Evolutionary conservation across 2,797 vertebrate genomes (phyloP), one percentile per base, ranked within the genome.

Genomic region (Megalops cyprinoides): DNA sequence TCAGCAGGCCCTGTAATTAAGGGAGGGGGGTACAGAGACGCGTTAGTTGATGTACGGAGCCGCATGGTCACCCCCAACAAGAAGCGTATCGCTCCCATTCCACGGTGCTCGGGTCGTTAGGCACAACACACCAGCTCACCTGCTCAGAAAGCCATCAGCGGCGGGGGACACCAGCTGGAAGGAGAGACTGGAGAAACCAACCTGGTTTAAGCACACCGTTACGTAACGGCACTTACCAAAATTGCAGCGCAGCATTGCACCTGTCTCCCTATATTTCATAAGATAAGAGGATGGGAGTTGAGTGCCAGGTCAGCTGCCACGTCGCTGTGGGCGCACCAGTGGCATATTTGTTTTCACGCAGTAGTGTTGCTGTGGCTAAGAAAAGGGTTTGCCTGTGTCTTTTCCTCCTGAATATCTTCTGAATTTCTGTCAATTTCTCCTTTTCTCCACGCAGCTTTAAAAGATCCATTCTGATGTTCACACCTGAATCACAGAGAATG

Each of bases 181-280:
- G 60, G 28, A 82, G 81, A 31, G 81, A 28, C 83, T 87, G 75
- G 67, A 83, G 56, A 77, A 82, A 78, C 55, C 84, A 74, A 25
- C 49, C 69, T 82, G 81, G 78, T 81, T 85, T 84, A 49, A 82
- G 5, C 77, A 82, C 78, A 83, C 84, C 51, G 74, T 88, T 89
- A 75, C 82, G 76, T 83, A 87, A 89, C 20, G 56, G 79, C 83
- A 86, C 46, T 88, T 75, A 86, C 67, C 6, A 46, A 82, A 90
- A 88, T 82, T 20, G 79, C 85, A 80, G 48, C 80, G 71, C 80
- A 65, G 60, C 4, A 0, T 18, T 37, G 60, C 23, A 15, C 12
- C 60, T 37, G 31, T 34, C 31, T 34, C 14, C 60, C 31, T 31
- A 18, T 34, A 65, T 65, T 34, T 65, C 60, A 37, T 28, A 4